Evolutionary conservation across 2,113 vertebrate genomes (phyloP).

Genomic region (Xiphophorus couchianus): DNA sequence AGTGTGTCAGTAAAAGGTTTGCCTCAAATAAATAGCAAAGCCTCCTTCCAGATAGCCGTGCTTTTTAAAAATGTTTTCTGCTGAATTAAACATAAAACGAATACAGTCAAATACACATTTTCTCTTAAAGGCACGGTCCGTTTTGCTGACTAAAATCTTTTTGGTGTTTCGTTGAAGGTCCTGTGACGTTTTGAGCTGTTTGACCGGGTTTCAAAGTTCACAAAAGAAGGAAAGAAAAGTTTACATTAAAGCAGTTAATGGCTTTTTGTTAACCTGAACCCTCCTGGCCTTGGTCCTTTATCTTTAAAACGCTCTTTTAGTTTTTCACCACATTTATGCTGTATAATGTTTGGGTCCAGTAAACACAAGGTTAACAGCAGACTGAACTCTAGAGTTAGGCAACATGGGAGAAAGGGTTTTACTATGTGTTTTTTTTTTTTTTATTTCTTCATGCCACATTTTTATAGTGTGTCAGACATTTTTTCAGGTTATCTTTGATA

Average conservation of each 20-base stretch:
- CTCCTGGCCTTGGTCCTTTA: too few relatives aligned
- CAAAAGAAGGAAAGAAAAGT: neutral
- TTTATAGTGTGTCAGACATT: too few relatives aligned
- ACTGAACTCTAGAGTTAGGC: too few relatives aligned
- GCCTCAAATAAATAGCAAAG: slow-evolving; percentile 64
- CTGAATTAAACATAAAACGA: slow-evolving; percentile 21
- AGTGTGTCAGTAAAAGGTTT: slow-evolving; percentile 74
- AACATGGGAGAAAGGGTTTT: too few relatives aligned
- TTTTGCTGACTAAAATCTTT: slow-evolving; percentile 8
- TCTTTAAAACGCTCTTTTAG: too few relatives aligned
- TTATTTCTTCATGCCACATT: too few relatives aligned
- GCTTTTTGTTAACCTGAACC: neutral
- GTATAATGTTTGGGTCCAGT: too few relatives aligned
- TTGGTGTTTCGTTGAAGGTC: neutral
- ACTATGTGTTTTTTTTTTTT: too few relatives aligned
- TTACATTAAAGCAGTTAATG: neutral
- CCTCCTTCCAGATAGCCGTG: slow-evolving; percentile 18
- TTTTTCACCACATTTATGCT: too few relatives aligned
- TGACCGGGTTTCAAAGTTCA: neutral
- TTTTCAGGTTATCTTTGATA: too few relatives aligned
- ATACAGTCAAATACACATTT: slow-evolving; percentile 34
- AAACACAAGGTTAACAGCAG: too few relatives aligned
- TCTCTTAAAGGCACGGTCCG: slow-evolving; percentile 18
- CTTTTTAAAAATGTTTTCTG: slow-evolving; percentile 3
- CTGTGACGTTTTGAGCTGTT: neutral